Base-by-base conservation (phyloP, 2,888 invertebrate species). In the Rhogogaster chlorosoma region DNA sequence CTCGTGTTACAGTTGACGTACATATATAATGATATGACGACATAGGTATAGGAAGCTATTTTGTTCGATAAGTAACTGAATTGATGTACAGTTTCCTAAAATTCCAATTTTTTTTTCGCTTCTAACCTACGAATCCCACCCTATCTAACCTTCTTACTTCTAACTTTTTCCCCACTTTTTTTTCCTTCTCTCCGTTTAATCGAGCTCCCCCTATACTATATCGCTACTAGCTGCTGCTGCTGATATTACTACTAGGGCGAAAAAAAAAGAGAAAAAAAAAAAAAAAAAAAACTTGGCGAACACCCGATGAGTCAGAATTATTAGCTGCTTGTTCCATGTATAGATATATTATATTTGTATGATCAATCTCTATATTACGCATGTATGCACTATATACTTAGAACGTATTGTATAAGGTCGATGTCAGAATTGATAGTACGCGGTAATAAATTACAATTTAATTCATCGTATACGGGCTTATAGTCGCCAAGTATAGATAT, bases 391-490 rank as follows among this genome's bases (percentile, higher is more conserved):
- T 29, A 61, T 26, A 29, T 29, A 61, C 12, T 7, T 29, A 26
- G 4, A 61, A 61, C 67, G 32, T 12, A 18, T 32, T 32, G 7
- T 42, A 22, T 73, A 42, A 73, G 73, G 38, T 42, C 22, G 73
- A 73, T 67, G 73, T 26, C n/a, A 22, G 22, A 42, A 73, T 73
- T 42, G 73, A 73, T 73, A 42, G 42, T 73, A 73, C 26, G 45
- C 29, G 49, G 29, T 77, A 26, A 77, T 77, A 77, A 77, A 77
- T 77, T 49, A 77, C 49, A 77, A 77, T 77, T 53, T 77, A 49
- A 77, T 77, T 53, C 49, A 77, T 73, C 38, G 22, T 45, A n/a
- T n/a, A 77, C 49, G 9, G 2, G 29, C 5, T 26, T 53, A 26
- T 49, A 29, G 18, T 5, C 15, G 29, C 29, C 73, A 73, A 73